phyloP scores from a whole-genome alignment of 2,113 vertebrate species.

The Mormyrus lacerda region DNA sequence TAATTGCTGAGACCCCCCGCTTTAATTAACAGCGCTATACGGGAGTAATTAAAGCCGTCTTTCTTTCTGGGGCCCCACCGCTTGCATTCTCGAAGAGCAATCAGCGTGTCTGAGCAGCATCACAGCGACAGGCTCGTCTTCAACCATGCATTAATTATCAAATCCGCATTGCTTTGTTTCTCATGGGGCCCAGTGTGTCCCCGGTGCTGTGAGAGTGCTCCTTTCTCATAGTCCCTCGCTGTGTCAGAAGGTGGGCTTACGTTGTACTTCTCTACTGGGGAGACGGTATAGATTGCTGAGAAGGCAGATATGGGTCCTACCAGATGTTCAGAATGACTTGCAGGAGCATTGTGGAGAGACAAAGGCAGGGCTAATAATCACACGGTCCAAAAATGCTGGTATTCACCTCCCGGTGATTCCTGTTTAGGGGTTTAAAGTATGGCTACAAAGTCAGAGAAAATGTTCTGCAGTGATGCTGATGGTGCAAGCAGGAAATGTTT shows the following conservation, averaged over 20 bases:
- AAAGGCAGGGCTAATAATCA: neutral
- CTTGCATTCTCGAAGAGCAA: slow-evolving; percentile 23
- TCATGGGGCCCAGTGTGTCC: neutral
- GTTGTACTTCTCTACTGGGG: neutral
- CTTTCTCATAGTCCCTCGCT: neutral
- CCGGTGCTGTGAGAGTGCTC: neutral
- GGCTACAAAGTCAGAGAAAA: neutral
- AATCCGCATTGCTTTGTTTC: neutral
- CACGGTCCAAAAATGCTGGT: neutral
- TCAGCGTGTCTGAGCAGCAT: slow-evolving; percentile 27
- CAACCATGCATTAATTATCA: slow-evolving; percentile 2
- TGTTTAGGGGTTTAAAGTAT: neutral
- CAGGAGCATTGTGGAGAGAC: neutral
- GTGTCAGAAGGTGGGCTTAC: neutral
- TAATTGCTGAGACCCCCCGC: neutral
- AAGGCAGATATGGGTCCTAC: neutral
- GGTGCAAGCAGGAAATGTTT: neutral
- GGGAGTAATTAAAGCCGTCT: slow-evolving; percentile 29
- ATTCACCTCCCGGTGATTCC: neutral
- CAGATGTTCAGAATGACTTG: neutral
- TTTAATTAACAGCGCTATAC: slow-evolving; percentile 10
- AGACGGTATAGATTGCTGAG: neutral
- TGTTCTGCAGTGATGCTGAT: neutral
- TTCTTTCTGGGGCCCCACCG: neutral
- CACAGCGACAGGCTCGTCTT: slow-evolving; percentile 26